Base-by-base conservation (phyloP, 2,888 invertebrate species). In the Melitaea athalia region DNA sequence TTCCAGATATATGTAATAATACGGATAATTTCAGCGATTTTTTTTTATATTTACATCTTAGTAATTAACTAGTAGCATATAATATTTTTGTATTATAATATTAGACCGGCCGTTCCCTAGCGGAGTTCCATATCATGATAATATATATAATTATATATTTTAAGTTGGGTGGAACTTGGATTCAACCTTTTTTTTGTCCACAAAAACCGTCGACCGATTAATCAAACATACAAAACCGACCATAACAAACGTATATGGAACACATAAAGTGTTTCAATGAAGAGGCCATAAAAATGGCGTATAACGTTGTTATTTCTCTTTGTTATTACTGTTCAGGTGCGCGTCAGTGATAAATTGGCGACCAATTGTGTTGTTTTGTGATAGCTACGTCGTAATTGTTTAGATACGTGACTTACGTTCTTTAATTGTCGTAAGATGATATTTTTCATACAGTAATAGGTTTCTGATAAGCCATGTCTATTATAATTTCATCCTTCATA, bases 251-350 rank as follows among this genome's bases (percentile, higher is more conserved):
- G 24, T n/a, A 24, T 62, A 62, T 67, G 61, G 62, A 55, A 31
- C 14, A 75, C 75, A 79, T 79, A 77, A 78, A 79, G 75, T 79
- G 82, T 82, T 82, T 80, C 83, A 89, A 88, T 89, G 87, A 88
- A 87, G 85, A 82, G 84, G 80, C 86, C 79, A 89, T 90, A 90
- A 90, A 90, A 88, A 82, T 81, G 85, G 79, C 81, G 78, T 85
- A 84, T 85, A 86, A 87, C 88, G 88, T 88, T 55, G 53, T 55
- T 87, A 87, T 90, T 86, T 87, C 85, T 89, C 87, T 87, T 85
- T 84, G 88, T 89, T 89, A 89, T 89, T 88, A 85, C 87, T 81
- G 88, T 88, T 85, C 89, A 91, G 90, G 91, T 91, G 90, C 86
- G 85, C 79, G 84, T 79, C 79, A 74, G 83, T 89, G 89, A 89